Conservation (phyloP, 2,113 vertebrate genomes). For the Sinocyclocheilus maitianheensis region DNA sequence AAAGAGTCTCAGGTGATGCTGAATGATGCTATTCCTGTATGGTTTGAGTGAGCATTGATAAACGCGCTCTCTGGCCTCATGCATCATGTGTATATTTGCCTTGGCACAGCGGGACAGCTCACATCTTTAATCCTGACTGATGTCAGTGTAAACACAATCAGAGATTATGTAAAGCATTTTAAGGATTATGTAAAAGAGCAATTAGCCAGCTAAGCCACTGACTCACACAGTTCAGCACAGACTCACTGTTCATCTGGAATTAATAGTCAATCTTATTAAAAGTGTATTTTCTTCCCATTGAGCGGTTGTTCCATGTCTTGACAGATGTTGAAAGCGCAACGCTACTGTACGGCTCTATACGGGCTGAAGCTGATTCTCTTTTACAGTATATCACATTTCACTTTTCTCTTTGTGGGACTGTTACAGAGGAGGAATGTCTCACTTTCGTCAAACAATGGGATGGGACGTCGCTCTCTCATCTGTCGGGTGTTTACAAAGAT, state of each 20-base stretch:
- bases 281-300: conserved; percentile 43
- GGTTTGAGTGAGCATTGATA: conserved; percentile 56
- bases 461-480: too few relatives aligned
- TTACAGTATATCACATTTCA: too few relatives aligned
- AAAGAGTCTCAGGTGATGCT: background rate
- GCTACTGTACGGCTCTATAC: conserved; percentile 50
- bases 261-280: conserved; percentile 69
- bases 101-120: conserved; percentile 65
- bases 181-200: conserved; percentile 73
- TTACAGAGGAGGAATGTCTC: too few relatives aligned
- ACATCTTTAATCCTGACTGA: conserved; percentile 64
- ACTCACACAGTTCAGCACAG: conserved; percentile 9
- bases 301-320: conserved; percentile 60
- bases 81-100: conserved; percentile 68
- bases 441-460: too few relatives aligned
- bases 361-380: too few relatives aligned
- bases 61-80: conserved; percentile 44
- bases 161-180: conserved; percentile 75
- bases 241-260: conserved; percentile 71
- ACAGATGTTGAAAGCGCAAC: conserved; percentile 68
- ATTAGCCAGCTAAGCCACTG: conserved; percentile 63
- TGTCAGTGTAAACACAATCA: conserved; percentile 68
- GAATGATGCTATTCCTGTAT: too few relatives aligned
- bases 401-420: too few relatives aligned
- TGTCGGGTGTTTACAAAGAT: too few relatives aligned